These are phyloP conservation scores for Ctenoplectra terminalis DNA, from an alignment of 1,140 invertebrate genomes.

Conservation along the genomic window DNA sequence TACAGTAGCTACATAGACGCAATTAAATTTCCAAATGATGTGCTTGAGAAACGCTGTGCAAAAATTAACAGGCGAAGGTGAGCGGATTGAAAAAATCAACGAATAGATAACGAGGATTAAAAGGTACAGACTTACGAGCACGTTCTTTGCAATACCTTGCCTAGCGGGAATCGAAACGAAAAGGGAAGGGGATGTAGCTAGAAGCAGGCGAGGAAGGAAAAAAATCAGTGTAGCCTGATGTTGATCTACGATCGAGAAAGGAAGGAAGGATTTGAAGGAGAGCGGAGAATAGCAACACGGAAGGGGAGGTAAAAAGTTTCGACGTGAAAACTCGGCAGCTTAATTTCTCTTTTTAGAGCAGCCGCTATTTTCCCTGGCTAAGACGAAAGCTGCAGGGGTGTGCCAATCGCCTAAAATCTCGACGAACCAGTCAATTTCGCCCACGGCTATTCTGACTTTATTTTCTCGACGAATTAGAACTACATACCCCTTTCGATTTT, in stretches of 20 bases:
- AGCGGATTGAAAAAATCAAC: neutral
- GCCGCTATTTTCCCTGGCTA: slow-evolving; percentile 27
- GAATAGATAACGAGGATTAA: slow-evolving; percentile 30
- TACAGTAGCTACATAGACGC: neutral
- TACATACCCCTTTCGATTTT: neutral
- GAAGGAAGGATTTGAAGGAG: slow-evolving; percentile 16
- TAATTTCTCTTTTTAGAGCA: slow-evolving; percentile 50
- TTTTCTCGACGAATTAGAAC: slow-evolving; percentile 55
- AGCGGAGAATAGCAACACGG: neutral
- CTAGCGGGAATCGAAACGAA: neutral
- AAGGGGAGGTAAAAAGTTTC: slow-evolving; percentile 42
- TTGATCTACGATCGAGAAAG: slow-evolving; percentile 47
- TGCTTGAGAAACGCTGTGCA: neutral
- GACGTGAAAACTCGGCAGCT: slow-evolving; percentile 51
- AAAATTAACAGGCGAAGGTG: neutral
- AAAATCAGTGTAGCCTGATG: slow-evolving; percentile 25
- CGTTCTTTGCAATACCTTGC: neutral
- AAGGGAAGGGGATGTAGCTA: neutral
- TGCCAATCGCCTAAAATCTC: slow-evolving; percentile 61
- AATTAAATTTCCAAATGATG: neutral
- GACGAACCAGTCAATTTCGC: slow-evolving; percentile 35
- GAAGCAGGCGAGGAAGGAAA: neutral
- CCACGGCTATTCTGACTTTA: slow-evolving; percentile 38
- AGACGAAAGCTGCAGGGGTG: neutral
- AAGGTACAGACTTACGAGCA: neutral